phyloP scores from a whole-genome alignment of 2,113 vertebrate species.

The Sylvietta virens region DNA sequence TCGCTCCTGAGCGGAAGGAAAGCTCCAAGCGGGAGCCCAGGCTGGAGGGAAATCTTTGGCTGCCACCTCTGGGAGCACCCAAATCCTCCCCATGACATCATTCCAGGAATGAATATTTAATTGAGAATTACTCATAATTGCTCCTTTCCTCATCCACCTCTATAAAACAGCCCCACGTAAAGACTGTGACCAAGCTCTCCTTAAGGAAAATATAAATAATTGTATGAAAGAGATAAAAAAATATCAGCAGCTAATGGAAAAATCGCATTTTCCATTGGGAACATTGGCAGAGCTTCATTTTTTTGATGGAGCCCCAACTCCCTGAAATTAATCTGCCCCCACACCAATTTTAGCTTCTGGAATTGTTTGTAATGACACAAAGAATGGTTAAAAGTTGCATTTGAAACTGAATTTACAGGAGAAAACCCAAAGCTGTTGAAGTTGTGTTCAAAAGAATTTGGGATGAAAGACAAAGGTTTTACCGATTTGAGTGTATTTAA shows the following conservation, averaged over 20 bases:
- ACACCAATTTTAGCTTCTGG: neutral
- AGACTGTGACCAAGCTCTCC: neutral
- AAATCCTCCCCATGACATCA: neutral
- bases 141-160: neutral
- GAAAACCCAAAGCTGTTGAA: neutral
- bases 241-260: neutral
- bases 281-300: neutral
- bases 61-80: neutral
- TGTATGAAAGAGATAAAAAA: neutral
- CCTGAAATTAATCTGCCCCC: neutral
- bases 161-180: neutral
- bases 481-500: rapidly evolving
- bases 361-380: neutral
- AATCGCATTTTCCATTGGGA: neutral
- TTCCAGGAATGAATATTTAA: neutral
- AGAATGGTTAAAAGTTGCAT: neutral
- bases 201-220: neutral
- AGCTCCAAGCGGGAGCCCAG: neutral
- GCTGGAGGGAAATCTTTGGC: neutral
- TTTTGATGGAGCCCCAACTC: neutral
- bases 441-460: neutral
- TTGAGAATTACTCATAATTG: neutral
- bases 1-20: neutral
- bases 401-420: neutral
- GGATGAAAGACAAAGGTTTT: rapidly evolving